Base-by-base conservation (phyloP, 2,888 invertebrate genomes). In the Scaptomyza reducta region DNA sequence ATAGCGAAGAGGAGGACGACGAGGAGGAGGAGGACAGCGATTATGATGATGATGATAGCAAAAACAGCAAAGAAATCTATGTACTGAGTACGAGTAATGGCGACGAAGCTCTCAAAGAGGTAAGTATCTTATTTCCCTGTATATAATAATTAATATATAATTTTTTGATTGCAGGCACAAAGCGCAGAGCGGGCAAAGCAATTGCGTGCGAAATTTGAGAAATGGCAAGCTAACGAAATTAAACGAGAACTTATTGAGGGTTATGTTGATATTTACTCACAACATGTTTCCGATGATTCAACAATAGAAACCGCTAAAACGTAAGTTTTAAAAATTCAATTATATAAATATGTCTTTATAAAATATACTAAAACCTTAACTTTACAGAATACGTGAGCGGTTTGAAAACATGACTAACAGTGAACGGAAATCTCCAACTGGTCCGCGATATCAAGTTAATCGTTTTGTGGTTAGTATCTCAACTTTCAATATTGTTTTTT, bases 291-390 rank as follows among this genome's bases (percentile, higher is more conserved):
- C 0, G 95, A 95, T 18, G 95, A 96, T 63, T 94, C 95, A 4
- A 96, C 96, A 91, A 94, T 96, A 58, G 98, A 98, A 89, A 96
- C 97, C 18, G 96, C 98, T 51, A 96, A 94, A 89, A 94, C 95
- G 95, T 95, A 90, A 92, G 67, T 3, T 1, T 0, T 9, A 1
- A 10, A 31, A 16, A 11, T 22, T 3, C 14, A 16, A 3, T 35
- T n/a, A n/a, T n/a, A n/a, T n/a, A n/a, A n/a, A n/a, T n/a, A 33
- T 22, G 11, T 35, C 5, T 35, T n/a, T n/a, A 6, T 38, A 10
- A 22, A 45, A 62, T 31, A 1, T 22, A 10, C n/a, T 13, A 18
- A 29, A 27, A 31, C 5, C n/a, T 68, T 29, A 13, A 10, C 7
- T 18, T 91, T 92, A 49, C 91, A 96, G 96, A 91, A 94, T 98